Evolutionary conservation across 2,797 vertebrate genomes (phyloP), one percentile per base, ranked within the genome.

Genomic region (Chaetophractus vellerosus): DNA sequence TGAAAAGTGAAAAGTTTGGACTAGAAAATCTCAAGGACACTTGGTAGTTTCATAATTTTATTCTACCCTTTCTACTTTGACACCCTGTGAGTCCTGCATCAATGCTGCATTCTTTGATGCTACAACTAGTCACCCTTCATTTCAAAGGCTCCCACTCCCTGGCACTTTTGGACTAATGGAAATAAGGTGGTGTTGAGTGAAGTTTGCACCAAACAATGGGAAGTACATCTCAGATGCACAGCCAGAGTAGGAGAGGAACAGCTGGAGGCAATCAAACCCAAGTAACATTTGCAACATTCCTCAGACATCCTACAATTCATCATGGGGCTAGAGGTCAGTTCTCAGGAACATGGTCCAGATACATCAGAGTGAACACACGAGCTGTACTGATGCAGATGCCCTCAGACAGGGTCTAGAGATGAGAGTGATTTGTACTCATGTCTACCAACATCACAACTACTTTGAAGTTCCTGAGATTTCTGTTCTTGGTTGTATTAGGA

Each of bases 121-220:
- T 45, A 31, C 59, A 50, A 28, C 33, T 24, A 61, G 5, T 52
- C 41, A 64, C 23, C 82, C n/a, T 72, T 88, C 82, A 64, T 88
- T 94, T 86, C 41, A n/a, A 88, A 91, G 69, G 52, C 41, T 16
- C 36, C n/a, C 55, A 16, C 14, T 90, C 23, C 31, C 79, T 57
- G 24, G 19, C 68, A 72, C 48, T 61, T 31, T 10, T 61, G 68
- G 68, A 66, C 21, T 36, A 24, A 84, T 24, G 7, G 6, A 69
- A 69, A 75, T n/a, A 36, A 63, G 24, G 33, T 41, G 45, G 8
- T 69, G 84, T 59, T 52, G 52, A 94, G 68, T 15, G 71, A 55
- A 9, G 38, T 59, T 92, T 76, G 87, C 48, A 84, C 63, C 81
- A 52, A 72, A 14, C n/a, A 4, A 18, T 7, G 3, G 48, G 23